These are phyloP conservation scores for Chesias legatella DNA, from an alignment of 2,888 invertebrate genomes.

Conservation along the genomic window DNA sequence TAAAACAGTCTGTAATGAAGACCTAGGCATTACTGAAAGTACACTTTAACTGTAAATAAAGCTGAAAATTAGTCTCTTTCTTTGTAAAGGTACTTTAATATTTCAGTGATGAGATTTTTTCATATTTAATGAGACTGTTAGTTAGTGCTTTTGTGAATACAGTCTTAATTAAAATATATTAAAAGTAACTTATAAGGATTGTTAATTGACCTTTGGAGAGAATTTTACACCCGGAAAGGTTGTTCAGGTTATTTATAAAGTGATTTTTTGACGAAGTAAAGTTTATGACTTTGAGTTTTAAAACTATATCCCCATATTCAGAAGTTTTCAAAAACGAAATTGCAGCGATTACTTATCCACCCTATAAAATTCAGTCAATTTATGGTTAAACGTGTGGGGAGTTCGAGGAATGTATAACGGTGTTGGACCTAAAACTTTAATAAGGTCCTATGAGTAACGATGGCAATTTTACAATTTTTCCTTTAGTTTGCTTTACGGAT, in stretches of 20 bases:
- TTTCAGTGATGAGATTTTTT: slow-evolving; percentile 38
- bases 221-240: too few species aligned
- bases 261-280: too few species aligned
- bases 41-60: slow-evolving; percentile 56
- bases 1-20: slow-evolving; percentile 56
- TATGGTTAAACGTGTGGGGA: slow-evolving; percentile 71
- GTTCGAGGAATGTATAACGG: slow-evolving; percentile 69
- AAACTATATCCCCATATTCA: too few species aligned
- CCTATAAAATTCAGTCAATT: slow-evolving; percentile 71
- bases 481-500: slow-evolving; percentile 39
- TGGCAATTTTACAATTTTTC: slow-evolving; percentile 55
- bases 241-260: too few species aligned
- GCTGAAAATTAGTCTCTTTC: slow-evolving; percentile 55
- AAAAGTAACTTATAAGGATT: slow-evolving; percentile 9
- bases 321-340: too few species aligned
- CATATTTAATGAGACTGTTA: slow-evolving; percentile 47
- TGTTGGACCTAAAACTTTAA: slow-evolving; percentile 65
- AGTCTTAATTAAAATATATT: slow-evolving; percentile 30
- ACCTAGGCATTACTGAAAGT: slow-evolving; percentile 35
- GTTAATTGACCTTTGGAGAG: not conserved
- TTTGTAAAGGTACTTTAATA: slow-evolving; percentile 41
- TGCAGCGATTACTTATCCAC: slow-evolving; percentile 76
- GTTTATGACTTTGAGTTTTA: too few species aligned
- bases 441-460: slow-evolving; percentile 63
- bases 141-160: slow-evolving; percentile 32